These are phyloP conservation scores for Astyanax mexicanus DNA, from an alignment of 2,797 vertebrate species.

Conservation along the genomic window DNA sequence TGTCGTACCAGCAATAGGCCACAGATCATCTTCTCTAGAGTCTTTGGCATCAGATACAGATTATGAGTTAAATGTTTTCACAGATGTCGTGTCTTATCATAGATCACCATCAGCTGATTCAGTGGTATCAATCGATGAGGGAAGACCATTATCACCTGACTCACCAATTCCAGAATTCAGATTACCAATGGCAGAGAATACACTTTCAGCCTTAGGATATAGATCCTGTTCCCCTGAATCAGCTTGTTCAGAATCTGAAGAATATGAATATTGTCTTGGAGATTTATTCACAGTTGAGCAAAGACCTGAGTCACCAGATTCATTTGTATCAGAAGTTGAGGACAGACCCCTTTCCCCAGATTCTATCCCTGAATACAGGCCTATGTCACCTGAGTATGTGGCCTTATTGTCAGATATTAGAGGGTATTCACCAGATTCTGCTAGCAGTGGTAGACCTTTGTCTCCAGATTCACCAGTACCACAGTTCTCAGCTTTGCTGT, in stretches of 20 bases:
- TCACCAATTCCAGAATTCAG: slow-evolving; percentile 64
- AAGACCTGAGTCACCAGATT: slow-evolving; percentile 60
- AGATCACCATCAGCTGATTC: slow-evolving; percentile 31
- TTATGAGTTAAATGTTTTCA: slow-evolving; percentile 27
- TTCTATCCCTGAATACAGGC: slow-evolving; percentile 62
- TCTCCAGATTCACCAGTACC: slow-evolving; percentile 64
- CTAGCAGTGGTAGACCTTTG: slow-evolving; percentile 60
- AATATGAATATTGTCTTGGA: slow-evolving; percentile 58
- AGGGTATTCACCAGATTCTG: slow-evolving; percentile 60
- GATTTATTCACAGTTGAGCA: slow-evolving; percentile 25
- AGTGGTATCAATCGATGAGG: slow-evolving; percentile 38
- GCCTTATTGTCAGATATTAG: slow-evolving; percentile 40
- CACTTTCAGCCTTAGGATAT: slow-evolving; percentile 47
- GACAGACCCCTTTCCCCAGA: no score
- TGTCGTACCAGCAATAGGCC: slow-evolving; percentile 1
- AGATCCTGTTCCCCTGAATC: slow-evolving; percentile 69
- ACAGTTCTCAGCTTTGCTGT: background rate
- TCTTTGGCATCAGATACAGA: slow-evolving; percentile 64
- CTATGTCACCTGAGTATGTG: slow-evolving; percentile 52
- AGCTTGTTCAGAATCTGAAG: slow-evolving; percentile 57
- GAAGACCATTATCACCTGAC: slow-evolving; percentile 64
- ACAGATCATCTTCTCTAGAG: slow-evolving; percentile 63
- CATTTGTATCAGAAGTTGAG: no score
- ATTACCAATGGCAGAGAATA: slow-evolving; percentile 15
- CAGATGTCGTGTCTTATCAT: slow-evolving; percentile 17